Evolutionary conservation across 2,797 vertebrate genomes (phyloP).

Genomic region (Anguilla megastoma): DNA sequence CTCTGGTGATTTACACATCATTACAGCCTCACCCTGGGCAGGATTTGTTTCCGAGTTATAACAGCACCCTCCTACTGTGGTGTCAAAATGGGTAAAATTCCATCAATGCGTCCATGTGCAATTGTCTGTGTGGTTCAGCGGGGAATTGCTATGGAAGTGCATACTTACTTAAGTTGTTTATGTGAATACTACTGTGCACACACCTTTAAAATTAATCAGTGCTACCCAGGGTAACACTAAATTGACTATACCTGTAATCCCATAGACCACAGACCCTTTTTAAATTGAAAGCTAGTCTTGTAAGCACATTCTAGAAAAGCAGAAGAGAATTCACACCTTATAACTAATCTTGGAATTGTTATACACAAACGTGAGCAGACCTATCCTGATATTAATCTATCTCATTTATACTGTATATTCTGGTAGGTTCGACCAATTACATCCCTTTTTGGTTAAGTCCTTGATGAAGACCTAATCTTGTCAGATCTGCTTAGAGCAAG

Average conservation of each 20-base stretch:
- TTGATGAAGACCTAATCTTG: neutral
- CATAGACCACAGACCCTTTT: too few relatives aligned
- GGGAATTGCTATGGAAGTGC: neutral
- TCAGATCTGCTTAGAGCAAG: neutral
- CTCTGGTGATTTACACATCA: too few relatives aligned
- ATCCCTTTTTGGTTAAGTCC: neutral
- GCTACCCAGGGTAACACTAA: too few relatives aligned
- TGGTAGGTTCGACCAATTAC: neutral
- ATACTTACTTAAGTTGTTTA: neutral
- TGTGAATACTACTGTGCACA: neutral
- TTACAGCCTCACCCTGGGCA: neutral
- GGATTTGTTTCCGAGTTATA: neutral
- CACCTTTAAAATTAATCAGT: neutral
- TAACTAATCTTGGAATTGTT: neutral
- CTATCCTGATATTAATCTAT: neutral
- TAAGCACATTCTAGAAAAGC: neutral
- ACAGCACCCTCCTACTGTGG: neutral
- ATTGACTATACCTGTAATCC: too few relatives aligned
- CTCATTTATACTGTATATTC: neutral
- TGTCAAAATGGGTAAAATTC: neutral
- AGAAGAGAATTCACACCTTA: neutral
- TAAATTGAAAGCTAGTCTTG: neutral
- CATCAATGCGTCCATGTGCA: neutral
- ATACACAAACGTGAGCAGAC: too few relatives aligned
- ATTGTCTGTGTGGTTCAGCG: conserved; percentile 21